phyloP scores from a whole-genome alignment of 64 coral and sea anemone species.

The Pocillopora verrucosa region DNA sequence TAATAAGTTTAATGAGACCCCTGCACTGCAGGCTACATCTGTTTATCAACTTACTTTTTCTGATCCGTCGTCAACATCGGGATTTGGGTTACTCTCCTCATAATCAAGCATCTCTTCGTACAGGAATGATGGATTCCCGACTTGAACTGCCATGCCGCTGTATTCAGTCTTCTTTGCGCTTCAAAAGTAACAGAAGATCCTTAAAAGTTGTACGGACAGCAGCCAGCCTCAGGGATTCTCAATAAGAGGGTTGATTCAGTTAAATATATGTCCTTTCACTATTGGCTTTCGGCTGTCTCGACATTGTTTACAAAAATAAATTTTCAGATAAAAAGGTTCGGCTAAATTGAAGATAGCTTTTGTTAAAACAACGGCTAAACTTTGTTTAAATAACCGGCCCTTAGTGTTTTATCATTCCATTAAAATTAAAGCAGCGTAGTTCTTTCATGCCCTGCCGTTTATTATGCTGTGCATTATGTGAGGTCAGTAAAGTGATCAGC shows the following conservation, averaged over 20 bases:
- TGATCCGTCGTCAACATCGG: conserved; percentile 34
- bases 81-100: conserved; percentile 36
- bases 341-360: no score
- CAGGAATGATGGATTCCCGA: conserved; percentile 77
- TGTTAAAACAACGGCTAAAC: no score
- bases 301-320: no score
- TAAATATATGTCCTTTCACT: no score
- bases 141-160: conserved; percentile 77
- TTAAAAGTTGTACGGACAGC: neutral
- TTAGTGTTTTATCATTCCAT: neutral
- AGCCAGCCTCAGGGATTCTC: no score
- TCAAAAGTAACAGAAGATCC: neutral
- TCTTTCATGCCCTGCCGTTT: neutral
- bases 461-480: neutral
- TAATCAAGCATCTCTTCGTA: conserved; percentile 90
- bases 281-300: no score
- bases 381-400: no score
- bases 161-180: conserved; percentile 75
- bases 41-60: neutral
- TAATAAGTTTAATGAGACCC: no score
- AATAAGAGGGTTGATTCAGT: no score
- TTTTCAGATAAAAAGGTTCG: no score
- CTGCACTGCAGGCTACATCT: no score
- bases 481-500: no score
- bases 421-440: neutral